Base-by-base conservation (phyloP, 1,140 invertebrate genomes). In the Camponotus vicinus region DNA sequence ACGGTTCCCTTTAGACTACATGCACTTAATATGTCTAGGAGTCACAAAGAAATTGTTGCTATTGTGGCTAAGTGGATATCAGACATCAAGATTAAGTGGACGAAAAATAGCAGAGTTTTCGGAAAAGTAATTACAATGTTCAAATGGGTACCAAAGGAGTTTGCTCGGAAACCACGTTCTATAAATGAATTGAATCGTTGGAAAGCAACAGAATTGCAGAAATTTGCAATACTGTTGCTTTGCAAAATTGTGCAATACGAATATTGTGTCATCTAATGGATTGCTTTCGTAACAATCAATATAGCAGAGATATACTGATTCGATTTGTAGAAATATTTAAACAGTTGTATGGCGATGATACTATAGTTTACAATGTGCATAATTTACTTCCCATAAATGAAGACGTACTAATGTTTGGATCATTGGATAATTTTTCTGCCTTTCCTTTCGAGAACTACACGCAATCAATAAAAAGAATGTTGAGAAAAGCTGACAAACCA, bases 401-500 rank as follows among this genome's bases (percentile, higher is more conserved):
- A 21, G 77, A 88, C 57, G 84, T 77, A 27, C 27, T 69, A 6
- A 78, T 69, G 15, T 70, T 71, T 85, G 85, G 76, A 57, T 42
- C 52, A n/a, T 34, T 90, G 15, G 78, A 85, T 49, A 82, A 40
- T 32, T 78, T 85, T 63, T 86, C 66, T 64, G 83, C 86, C n/a
- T 91, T 91, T 82, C 45, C 55, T 32, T 89, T 89, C 77, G 84
- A 91, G 77, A 89, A 88, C 42, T 71, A 84, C 59, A 80, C 89
- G 67, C 45, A 78, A 5, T 42, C 40, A 63, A 52, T 91, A 66
- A 85, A 91, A 67, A 69, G 40, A 66, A 77, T 82, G 37, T 18
- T 88, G 0, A 71, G 77, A n/a, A 87, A 78, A 57, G 66, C 75
- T 4, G 70, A 80, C 21, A 57, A 52, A 49, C 71, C 83, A 67